These are phyloP conservation scores for Vespertilio murinus DNA, from an alignment of 2,797 vertebrate genomes.

Conservation along the genomic window DNA sequence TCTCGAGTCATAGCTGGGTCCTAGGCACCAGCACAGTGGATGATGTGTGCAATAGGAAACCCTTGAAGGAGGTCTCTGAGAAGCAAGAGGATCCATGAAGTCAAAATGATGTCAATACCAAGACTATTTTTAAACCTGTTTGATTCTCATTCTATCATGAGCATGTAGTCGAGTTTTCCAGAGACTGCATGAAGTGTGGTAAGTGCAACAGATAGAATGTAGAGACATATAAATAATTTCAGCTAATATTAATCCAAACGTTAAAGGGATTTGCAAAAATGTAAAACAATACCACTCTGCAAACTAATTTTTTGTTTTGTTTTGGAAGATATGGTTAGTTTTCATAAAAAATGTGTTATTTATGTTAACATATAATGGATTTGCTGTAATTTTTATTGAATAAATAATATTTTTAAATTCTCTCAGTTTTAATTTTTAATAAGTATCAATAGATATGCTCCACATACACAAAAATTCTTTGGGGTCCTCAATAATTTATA, in stretches of 20 bases:
- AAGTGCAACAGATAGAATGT: neutral
- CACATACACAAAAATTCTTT: neutral
- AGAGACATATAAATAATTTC: slow-evolving; percentile 36
- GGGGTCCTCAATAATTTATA: neutral
- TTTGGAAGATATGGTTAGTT: slow-evolving; percentile 10
- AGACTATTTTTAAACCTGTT: neutral
- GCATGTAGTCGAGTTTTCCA: neutral
- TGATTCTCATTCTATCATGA: neutral
- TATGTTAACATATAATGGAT: neutral
- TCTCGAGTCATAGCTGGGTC: neutral
- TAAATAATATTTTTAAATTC: slow-evolving; percentile 25
- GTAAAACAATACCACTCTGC: neutral
- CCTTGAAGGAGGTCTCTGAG: neutral
- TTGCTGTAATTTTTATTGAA: slow-evolving; percentile 8
- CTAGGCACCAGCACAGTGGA: neutral
- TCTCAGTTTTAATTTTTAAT: slow-evolving; percentile 40
- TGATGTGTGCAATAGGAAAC: neutral
- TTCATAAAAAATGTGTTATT: slow-evolving; percentile 21
- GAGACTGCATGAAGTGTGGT: neutral
- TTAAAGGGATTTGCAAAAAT: neutral
- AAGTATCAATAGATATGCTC: neutral
- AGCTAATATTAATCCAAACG: neutral
- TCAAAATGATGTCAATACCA: neutral
- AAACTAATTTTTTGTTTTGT: slow-evolving; percentile 13
- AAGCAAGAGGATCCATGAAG: neutral